Evolutionary conservation across 2,113 vertebrate species (phyloP).

Genomic region (Centropristis striata): DNA sequence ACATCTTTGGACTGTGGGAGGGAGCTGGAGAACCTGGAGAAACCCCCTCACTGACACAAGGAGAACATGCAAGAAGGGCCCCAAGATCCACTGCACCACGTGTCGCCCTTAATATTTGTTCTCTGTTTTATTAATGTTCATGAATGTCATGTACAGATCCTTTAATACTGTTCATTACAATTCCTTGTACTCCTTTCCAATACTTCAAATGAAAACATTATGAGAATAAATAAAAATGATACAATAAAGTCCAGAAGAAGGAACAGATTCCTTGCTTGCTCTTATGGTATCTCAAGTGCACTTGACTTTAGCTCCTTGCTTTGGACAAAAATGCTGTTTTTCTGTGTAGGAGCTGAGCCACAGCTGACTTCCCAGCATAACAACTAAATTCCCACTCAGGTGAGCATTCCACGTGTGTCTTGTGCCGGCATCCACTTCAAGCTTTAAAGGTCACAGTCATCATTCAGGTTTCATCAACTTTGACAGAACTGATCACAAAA

Average conservation of each 20-base stretch:
- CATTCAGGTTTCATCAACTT: not conserved
- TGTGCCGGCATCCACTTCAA: not conserved
- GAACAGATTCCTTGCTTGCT: not conserved
- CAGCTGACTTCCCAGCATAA: conserved; percentile 1
- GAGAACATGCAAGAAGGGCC: no score
- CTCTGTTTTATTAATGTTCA: no score
- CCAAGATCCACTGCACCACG: no score
- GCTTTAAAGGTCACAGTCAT: not conserved
- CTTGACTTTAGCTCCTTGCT: not conserved
- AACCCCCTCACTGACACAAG: no score
- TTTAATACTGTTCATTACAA: not conserved
- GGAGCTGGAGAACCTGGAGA: no score
- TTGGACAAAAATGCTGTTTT: conserved; percentile 6
- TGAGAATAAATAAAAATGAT: not conserved
- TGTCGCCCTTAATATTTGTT: no score
- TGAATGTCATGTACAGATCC: no score
- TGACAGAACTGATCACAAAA: not conserved
- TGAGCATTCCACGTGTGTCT: conserved; percentile 37
- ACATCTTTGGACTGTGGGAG: no score
- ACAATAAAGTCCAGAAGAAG: not conserved
- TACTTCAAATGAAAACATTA: not conserved
- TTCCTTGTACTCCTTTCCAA: not conserved
- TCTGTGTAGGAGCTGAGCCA: not conserved
- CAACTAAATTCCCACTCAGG: conserved; percentile 37
- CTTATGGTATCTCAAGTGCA: not conserved